Evolutionary conservation across 2,888 invertebrate species (phyloP).

Genomic region (Synergus umbraculus): DNA sequence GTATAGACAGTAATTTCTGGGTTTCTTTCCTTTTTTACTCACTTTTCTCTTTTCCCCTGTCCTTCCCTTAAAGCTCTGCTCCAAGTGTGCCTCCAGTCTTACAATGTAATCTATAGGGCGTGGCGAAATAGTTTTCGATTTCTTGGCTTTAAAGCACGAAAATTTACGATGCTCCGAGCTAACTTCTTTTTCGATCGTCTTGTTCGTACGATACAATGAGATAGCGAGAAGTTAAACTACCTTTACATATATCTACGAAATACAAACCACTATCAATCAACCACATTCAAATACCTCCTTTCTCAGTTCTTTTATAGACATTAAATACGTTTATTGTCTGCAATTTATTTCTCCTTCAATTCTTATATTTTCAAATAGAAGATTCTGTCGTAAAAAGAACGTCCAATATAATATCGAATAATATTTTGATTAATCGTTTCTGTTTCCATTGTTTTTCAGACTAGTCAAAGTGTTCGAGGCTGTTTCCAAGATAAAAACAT

Average conservation of each 20-base stretch:
- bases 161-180: conserved; percentile 64
- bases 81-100: conserved; percentile 9
- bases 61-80: neutral
- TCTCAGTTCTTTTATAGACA: neutral
- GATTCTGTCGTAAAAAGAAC: no score
- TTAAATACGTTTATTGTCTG: neutral
- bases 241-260: neutral
- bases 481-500: no score
- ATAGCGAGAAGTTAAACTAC: conserved; percentile 28
- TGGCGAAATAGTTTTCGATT: conserved; percentile 73
- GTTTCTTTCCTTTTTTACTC: conserved; percentile 4
- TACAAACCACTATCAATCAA: conserved; percentile 6
- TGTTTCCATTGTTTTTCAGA: no score
- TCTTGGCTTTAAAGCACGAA: conserved; percentile 61
- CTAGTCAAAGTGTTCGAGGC: no score
- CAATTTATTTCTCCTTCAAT: neutral
- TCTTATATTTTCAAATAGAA: neutral
- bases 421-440: no score
- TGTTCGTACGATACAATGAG: conserved; percentile 13
- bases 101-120: conserved; percentile 71
- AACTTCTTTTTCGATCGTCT: conserved; percentile 58
- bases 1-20: neutral
- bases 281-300: neutral
- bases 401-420: no score
- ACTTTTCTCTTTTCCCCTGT: neutral